Evolutionary conservation across 2,797 vertebrate genomes (phyloP).

Genomic region (Sparus aurata): DNA sequence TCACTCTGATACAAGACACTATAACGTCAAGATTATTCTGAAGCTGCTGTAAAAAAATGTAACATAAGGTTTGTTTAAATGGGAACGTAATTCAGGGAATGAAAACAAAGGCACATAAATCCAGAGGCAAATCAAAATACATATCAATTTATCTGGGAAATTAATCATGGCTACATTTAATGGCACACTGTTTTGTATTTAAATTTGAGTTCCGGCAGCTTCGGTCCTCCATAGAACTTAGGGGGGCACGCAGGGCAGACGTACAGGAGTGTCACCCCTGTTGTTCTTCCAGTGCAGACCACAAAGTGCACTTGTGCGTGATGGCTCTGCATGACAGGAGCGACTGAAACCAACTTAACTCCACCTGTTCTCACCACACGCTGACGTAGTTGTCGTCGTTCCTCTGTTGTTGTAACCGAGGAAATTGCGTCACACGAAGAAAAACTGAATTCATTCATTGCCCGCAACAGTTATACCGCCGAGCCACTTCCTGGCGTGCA

Average conservation of each 20-base stretch:
- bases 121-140: no score
- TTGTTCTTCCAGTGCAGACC: conserved; percentile 13
- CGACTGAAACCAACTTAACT: conserved; percentile 2
- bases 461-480: not conserved
- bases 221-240: not conserved
- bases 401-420: not conserved
- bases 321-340: not conserved
- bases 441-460: conserved; percentile 15
- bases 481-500: conserved; percentile 13
- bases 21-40: no score
- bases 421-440: conserved; percentile 5
- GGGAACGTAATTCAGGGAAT: no score
- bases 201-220: no score
- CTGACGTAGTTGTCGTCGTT: not conserved
- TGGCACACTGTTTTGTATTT: no score
- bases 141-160: no score
- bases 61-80: no score
- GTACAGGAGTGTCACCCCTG: not conserved
- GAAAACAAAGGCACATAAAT: no score
- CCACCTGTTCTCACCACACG: conserved; percentile 4
- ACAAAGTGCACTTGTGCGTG: conserved; percentile 40
- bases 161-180: no score
- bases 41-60: no score
- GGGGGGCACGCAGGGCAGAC: not conserved
- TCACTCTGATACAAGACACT: no score